A percentile compares a stretch with the other conserved stretches of the same genome.
phyloP scores from a whole-genome alignment of 2,888 invertebrate genomes.

The Stratiomys singularior region DNA sequence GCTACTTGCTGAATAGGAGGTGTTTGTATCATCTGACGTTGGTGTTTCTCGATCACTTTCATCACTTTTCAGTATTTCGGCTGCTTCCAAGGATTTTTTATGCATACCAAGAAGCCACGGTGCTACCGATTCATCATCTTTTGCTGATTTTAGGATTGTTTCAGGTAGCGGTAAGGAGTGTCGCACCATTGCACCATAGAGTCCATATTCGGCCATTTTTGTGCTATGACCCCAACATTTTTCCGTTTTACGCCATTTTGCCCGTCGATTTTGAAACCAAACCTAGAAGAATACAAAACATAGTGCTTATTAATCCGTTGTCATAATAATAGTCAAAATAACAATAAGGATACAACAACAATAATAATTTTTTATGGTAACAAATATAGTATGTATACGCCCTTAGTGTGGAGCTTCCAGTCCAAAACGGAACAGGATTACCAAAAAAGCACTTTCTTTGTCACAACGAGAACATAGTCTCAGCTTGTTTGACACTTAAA shows the following conservation, averaged over 20 bases:
- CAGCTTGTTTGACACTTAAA: too few relatives aligned
- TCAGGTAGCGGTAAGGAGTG: slow-evolving; percentile 98
- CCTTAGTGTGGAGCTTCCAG: not conserved
- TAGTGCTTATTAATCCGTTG: too few relatives aligned
- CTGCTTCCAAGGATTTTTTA: slow-evolving; percentile 97
- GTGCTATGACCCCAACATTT: slow-evolving; percentile 99
- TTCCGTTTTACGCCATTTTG: slow-evolving; percentile 99
- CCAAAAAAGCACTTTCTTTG: too few relatives aligned
- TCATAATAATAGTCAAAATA: too few relatives aligned
- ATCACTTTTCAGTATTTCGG: slow-evolving; percentile 90
- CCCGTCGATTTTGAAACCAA: slow-evolving; percentile 94
- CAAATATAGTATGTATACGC: too few relatives aligned
- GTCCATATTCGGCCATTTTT: slow-evolving; percentile 99
- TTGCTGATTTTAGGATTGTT: slow-evolving; percentile 97
- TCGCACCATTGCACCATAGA: slow-evolving; percentile 99
- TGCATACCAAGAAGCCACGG: slow-evolving; percentile 99
- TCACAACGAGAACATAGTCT: too few relatives aligned
- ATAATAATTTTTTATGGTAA: too few relatives aligned
- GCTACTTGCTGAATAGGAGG: slow-evolving; percentile 64
- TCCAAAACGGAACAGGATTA: too few relatives aligned
- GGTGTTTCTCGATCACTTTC: slow-evolving; percentile 74
- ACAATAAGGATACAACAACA: too few relatives aligned
- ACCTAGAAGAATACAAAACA: slow-evolving; percentile 72
- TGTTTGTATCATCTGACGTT: slow-evolving; percentile 72
- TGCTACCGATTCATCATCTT: slow-evolving; percentile 96